Base-by-base conservation (phyloP, 2,888 invertebrate genomes). In the Heteropelma amictum region DNA sequence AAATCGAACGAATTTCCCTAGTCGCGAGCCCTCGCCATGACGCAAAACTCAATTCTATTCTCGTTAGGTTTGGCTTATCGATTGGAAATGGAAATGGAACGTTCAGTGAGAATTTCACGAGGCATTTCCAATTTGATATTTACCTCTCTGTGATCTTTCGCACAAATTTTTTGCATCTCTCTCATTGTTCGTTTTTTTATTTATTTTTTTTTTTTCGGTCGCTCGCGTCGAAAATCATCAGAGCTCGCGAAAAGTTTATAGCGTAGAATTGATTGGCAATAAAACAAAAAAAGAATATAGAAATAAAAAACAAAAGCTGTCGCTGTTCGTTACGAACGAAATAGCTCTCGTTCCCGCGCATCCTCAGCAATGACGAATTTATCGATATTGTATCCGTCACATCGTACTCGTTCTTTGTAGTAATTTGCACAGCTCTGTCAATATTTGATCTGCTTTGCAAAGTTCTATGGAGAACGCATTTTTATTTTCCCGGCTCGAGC, bases 11-110 rank as follows among this genome's bases (percentile, higher is more conserved):
- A 42, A 30, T 53, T 56, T 30, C 23, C 8, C 49, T 17, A 53
- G 53, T 14, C 28, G n/a, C n/a, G n/a, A n/a, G 35, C 30, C 30
- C 33, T 38, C 8, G 19, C 14, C 40, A 21, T 33, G 63, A 69
- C 63, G 69, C 64, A 65, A 65, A 70, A 53, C 28, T 26, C 70
- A 47, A 53, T 65, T 64, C 51, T 58, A 69, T 69, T 58, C 56
- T 60, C 69, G 69, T 70, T 45, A 60, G 60, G 53, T 65, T 53
- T 45, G 60, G 38, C 70, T 47, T 21, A 68, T 63, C 65, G 65
- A 74, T 65, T 70, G 65, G 53, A 70, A 74, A 74, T 60, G 45
- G 74, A 70, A 40, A 65, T 60, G 60, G 54, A 74, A 64, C 8
- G n/a, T 38, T 70, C 49, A 47, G 49, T 17, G 53, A 56, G 30